Conservation (phyloP, 2,797 vertebrate species). For the Chanos chanos region DNA sequence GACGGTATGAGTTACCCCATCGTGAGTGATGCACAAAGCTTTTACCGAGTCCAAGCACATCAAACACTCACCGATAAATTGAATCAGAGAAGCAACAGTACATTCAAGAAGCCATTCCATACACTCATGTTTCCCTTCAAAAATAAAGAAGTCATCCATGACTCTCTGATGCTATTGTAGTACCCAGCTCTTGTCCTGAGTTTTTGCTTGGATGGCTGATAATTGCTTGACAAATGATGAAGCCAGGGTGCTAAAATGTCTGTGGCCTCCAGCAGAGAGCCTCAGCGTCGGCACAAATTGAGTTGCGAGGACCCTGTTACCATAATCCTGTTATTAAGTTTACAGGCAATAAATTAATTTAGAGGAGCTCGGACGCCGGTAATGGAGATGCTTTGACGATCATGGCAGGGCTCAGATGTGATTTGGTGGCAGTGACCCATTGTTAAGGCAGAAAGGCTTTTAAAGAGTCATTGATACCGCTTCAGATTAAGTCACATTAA, state of each 20-base stretch:
- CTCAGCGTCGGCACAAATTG: constrained; percentile 52
- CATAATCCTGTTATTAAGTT: constrained; percentile 47
- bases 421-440: constrained; percentile 54
- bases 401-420: constrained; percentile 44
- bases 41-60: too few species aligned
- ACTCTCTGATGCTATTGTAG: constrained; percentile 6
- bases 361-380: constrained; percentile 41
- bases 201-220: constrained; percentile 40
- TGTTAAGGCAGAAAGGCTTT: constrained; percentile 49
- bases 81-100: neutral
- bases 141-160: constrained; percentile 10
- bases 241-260: constrained; percentile 43
- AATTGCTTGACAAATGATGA: constrained; percentile 43
- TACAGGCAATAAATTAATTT: constrained; percentile 56
- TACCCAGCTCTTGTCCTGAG: constrained; percentile 20
- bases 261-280: constrained; percentile 43
- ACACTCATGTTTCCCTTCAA: neutral
- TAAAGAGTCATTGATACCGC: constrained; percentile 29
- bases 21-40: too few species aligned
- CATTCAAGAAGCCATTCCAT: neutral
- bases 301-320: constrained; percentile 52
- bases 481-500: constrained; percentile 32
- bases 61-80: neutral
- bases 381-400: constrained; percentile 50
- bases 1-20: too few species aligned